Conservation (phyloP, 2,797 vertebrate genomes). For the Thripadectes ignobilis region DNA sequence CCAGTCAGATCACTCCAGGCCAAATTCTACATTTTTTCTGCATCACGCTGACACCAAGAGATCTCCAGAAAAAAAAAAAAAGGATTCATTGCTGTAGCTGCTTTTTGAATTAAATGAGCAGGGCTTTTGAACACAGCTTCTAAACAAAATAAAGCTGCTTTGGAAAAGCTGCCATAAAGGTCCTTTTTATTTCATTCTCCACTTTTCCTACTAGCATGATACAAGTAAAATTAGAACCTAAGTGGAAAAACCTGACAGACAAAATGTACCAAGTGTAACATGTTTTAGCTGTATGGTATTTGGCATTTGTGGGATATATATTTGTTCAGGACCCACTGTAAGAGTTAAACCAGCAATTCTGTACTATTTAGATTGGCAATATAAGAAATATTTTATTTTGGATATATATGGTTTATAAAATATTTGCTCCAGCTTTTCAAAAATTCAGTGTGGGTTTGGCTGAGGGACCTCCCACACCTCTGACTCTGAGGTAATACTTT, state of each 20-base stretch:
- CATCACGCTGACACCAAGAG: background rate
- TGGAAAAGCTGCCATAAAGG: slow-evolving; percentile 34
- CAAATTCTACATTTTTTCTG: background rate
- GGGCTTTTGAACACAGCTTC: background rate
- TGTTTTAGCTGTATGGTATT: background rate
- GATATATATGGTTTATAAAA: slow-evolving; percentile 55
- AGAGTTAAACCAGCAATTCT: slow-evolving; percentile 49
- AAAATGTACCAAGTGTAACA: slow-evolving; percentile 9
- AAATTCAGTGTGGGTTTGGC: slow-evolving; percentile 37
- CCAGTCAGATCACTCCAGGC: background rate
- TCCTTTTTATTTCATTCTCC: slow-evolving; percentile 17
- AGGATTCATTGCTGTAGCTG: background rate
- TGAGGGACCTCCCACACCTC: slow-evolving; percentile 6
- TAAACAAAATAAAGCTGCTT: slow-evolving; percentile 26
- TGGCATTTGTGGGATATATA: background rate
- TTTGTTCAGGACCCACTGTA: slow-evolving; percentile 2
- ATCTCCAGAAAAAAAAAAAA: background rate
- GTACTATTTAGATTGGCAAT: slow-evolving; percentile 52
- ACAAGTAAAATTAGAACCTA: slow-evolving; percentile 35
- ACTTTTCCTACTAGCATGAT: background rate
- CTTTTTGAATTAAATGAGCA: background rate
- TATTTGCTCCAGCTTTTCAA: slow-evolving; percentile 50
- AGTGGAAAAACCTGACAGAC: slow-evolving; percentile 7
- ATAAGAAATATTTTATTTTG: slow-evolving; percentile 43
- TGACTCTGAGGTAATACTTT: background rate